These are phyloP conservation scores for Tenrec ecaudatus DNA, from an alignment of 2,113 vertebrate species.

Conservation along the genomic window DNA sequence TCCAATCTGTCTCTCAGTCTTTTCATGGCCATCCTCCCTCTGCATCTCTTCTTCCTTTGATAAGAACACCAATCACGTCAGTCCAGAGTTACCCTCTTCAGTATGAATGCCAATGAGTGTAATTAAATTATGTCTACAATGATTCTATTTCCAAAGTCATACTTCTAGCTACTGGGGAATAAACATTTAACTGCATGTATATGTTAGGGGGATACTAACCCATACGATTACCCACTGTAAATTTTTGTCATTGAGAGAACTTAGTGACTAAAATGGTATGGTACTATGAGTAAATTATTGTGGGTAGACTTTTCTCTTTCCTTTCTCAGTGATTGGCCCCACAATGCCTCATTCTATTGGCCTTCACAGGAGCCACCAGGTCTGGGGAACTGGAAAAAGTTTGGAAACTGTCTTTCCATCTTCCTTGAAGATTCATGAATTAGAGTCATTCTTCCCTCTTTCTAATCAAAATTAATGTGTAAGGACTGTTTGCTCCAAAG, in stretches of 20 bases:
- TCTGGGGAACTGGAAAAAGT: background rate
- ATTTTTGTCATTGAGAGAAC: conserved; percentile 37
- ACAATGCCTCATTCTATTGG: background rate
- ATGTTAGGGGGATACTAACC: background rate
- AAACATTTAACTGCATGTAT: background rate
- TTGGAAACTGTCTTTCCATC: background rate
- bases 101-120: background rate
- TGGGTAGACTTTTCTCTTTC: conserved; percentile 44
- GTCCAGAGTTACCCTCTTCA: background rate
- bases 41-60: background rate
- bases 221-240: background rate
- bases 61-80: background rate
- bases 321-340: background rate
- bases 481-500: background rate
- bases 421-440: background rate
- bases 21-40: background rate
- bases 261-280: conserved; percentile 31
- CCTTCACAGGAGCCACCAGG: background rate
- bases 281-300: conserved; percentile 1
- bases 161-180: background rate
- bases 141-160: background rate
- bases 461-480: background rate
- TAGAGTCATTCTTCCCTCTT: background rate
- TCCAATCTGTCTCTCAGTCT: background rate
- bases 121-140: background rate